These are phyloP conservation scores for Hestina assimilis DNA, from an alignment of 1,140 invertebrate genomes.

Conservation along the genomic window DNA sequence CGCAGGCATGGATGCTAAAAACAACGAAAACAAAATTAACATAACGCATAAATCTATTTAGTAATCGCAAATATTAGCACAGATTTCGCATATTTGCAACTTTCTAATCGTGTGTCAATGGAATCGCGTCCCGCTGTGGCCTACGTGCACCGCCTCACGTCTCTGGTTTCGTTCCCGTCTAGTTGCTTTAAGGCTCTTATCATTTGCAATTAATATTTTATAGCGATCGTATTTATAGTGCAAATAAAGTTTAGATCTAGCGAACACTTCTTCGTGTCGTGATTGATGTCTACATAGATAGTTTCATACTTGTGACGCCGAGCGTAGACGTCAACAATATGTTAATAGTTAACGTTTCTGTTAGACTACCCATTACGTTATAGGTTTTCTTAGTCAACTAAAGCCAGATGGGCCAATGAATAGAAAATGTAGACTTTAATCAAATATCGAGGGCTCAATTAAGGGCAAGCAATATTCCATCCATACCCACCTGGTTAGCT, in stretches of 20 bases:
- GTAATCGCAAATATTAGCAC: slow-evolving; percentile 2
- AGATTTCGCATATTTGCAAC: slow-evolving; percentile 15
- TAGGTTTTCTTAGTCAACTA: no score
- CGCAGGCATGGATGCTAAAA: no score
- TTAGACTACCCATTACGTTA: no score
- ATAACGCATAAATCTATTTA: background rate
- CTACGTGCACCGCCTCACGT: slow-evolving; percentile 64
- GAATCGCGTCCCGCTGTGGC: slow-evolving; percentile 38
- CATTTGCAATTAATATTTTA: slow-evolving; percentile 43
- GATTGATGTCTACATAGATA: background rate
- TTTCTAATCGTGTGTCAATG: slow-evolving; percentile 39
- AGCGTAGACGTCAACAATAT: no score
- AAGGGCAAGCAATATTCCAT: no score
- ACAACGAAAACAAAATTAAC: no score
- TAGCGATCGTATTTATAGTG: slow-evolving; percentile 22
- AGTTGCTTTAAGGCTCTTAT: slow-evolving; percentile 32
- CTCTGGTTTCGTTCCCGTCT: slow-evolving; percentile 44
- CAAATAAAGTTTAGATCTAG: slow-evolving; percentile 10
- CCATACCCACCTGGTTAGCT: no score
- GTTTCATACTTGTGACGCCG: background rate
- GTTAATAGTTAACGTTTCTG: no score
- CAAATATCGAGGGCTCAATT: no score
- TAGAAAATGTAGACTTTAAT: no score
- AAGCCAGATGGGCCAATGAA: background rate
- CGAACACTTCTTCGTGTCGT: background rate